Conservation (phyloP, 2,797 vertebrate species). For the Stomatorhinus walkeri region DNA sequence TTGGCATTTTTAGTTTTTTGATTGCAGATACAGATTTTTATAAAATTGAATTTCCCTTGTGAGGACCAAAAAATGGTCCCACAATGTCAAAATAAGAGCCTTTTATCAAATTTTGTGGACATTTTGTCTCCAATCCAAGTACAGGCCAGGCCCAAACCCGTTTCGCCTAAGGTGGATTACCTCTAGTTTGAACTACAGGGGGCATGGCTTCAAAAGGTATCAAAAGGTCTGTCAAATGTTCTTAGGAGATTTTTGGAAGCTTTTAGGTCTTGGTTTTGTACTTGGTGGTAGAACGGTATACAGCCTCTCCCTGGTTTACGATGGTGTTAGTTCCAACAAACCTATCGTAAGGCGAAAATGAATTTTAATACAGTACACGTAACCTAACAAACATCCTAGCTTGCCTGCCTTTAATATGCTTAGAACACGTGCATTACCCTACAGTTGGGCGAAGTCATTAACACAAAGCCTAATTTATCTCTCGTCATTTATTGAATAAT, state of each 20-base stretch:
- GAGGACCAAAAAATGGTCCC: not conserved
- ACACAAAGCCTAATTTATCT: not conserved
- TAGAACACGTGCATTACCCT: not conserved
- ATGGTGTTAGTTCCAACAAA: not conserved
- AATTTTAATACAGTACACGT: not conserved
- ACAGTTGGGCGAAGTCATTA: not conserved
- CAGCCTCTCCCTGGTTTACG: not conserved
- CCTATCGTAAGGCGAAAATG: not conserved
- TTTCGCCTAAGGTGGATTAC: not conserved
- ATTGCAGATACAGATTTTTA: not conserved
- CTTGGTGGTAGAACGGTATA: not conserved
- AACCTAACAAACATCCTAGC: not conserved
- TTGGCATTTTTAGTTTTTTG: not conserved
- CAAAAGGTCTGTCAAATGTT: not conserved
- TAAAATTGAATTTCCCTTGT: not conserved
- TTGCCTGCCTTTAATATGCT: not conserved
- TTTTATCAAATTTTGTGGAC: not conserved
- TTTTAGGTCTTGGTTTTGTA: not conserved
- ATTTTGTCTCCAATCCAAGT: not conserved
- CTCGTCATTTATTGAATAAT: not conserved
- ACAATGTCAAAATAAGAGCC: not conserved
- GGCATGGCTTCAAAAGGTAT: not conserved
- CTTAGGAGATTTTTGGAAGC: not conserved
- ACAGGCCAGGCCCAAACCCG: not conserved
- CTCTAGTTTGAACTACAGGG: not conserved